Percentiles rank a stretch among this genome's conserved stretches.
Evolutionary conservation across 2,797 vertebrate genomes (phyloP).

Genomic region (Hapalemur alaotrensis): DNA sequence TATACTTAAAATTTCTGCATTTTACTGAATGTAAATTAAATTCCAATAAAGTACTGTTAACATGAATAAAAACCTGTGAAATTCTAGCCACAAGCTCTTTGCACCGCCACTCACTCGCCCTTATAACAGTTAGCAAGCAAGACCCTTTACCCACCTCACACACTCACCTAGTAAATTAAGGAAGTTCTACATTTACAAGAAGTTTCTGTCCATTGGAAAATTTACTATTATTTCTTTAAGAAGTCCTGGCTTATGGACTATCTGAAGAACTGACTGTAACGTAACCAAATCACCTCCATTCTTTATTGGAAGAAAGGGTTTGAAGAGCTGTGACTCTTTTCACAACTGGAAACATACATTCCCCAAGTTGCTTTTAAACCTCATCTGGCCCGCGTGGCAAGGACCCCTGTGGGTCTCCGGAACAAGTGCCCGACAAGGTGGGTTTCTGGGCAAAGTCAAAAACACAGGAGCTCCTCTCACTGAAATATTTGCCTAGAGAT

Average conservation of each 20-base stretch:
- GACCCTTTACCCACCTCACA: neutral
- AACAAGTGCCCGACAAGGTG: constrained; percentile 74
- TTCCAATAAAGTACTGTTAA: neutral
- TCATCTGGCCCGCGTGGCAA: constrained; percentile 58
- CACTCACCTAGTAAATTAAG: neutral
- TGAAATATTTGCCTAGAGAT: constrained; percentile 75
- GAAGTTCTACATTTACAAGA: neutral
- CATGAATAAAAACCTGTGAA: neutral
- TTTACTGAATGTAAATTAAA: neutral
- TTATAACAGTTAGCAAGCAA: neutral
- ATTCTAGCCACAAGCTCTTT: neutral
- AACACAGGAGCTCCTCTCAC: constrained; percentile 67
- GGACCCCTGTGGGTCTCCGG: constrained; percentile 68
- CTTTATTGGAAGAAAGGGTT: constrained; percentile 74
- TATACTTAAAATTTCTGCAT: neutral
- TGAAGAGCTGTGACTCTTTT: constrained; percentile 60
- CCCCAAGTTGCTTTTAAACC: constrained; percentile 68
- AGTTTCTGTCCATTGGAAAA: constrained; percentile 53
- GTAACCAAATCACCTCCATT: constrained; percentile 62
- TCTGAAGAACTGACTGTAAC: constrained; percentile 68
- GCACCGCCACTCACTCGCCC: neutral
- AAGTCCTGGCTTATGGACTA: neutral
- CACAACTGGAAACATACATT: constrained; percentile 74
- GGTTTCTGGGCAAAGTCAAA: constrained; percentile 74
- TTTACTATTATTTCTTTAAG: constrained; percentile 64